phyloP scores from a whole-genome alignment of 2,888 invertebrate species.

The Lomographa bimaculata region DNA sequence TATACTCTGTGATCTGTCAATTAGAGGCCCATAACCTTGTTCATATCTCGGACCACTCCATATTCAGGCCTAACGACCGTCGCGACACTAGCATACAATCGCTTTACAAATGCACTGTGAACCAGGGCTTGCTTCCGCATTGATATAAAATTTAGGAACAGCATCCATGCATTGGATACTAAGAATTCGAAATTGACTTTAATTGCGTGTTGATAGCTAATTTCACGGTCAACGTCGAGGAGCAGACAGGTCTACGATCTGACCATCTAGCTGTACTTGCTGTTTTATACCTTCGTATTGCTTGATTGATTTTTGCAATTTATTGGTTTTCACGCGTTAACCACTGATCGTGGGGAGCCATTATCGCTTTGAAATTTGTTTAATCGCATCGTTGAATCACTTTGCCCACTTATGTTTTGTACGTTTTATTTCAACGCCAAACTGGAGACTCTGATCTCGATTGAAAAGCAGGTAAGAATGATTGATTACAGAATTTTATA shows the following conservation, averaged over 20 bases:
- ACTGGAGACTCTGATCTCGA: slow-evolving; percentile 2
- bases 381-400: slow-evolving; percentile 1
- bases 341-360: slow-evolving; percentile 15
- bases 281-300: slow-evolving; percentile 48
- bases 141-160: slow-evolving; percentile 15
- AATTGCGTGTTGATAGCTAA: slow-evolving; percentile 45
- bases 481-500: slow-evolving; percentile 33
- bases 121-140: slow-evolving; percentile 12
- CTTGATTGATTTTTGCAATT: slow-evolving; percentile 18
- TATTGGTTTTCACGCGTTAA: slow-evolving; percentile 27
- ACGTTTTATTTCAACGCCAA: background rate
- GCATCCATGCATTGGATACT: background rate
- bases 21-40: slow-evolving; percentile 69
- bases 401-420: background rate
- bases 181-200: slow-evolving; percentile 13
- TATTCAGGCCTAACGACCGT: slow-evolving; percentile 44
- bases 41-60: slow-evolving; percentile 55
- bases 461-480: slow-evolving; percentile 14
- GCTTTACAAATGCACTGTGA: slow-evolving; percentile 20
- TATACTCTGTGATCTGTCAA: slow-evolving; percentile 69
- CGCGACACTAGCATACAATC: slow-evolving; percentile 40
- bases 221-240: slow-evolving; percentile 53
- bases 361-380: slow-evolving; percentile 8
- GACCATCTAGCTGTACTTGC: slow-evolving; percentile 49
- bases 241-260: slow-evolving; percentile 40